These are phyloP conservation scores for Drosophila nr. perissopoda DNA, from an alignment of 2,888 invertebrate genomes.

Conservation along the genomic window DNA sequence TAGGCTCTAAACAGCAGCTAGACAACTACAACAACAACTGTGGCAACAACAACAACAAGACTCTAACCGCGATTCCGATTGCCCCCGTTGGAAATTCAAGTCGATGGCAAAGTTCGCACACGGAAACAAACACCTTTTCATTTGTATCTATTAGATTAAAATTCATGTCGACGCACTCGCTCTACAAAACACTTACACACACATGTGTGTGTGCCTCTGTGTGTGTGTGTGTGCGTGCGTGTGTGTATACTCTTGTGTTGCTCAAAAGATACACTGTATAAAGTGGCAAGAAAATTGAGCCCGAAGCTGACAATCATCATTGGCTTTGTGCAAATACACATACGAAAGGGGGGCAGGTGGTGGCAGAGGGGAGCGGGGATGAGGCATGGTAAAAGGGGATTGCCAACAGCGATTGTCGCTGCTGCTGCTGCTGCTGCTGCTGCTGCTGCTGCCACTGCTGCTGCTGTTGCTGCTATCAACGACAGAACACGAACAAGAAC, in stretches of 20 bases:
- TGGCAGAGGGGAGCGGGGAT: not conserved
- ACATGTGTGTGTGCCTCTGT: conserved; percentile 5
- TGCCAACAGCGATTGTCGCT: conserved; percentile 41
- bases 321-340: conserved; percentile 67
- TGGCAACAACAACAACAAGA: conserved; percentile 2
- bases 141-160: conserved; percentile 85
- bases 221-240: not conserved
- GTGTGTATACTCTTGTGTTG: conserved; percentile 14
- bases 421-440: conserved; percentile 31
- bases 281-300: conserved; percentile 65
- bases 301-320: conserved; percentile 75
- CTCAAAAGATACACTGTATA: conserved; percentile 46
- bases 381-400: conserved; percentile 18
- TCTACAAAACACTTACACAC: conserved; percentile 14
- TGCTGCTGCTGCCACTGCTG: conserved; percentile 22
- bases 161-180: conserved; percentile 80
- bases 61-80: conserved; percentile 46
- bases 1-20: conserved; percentile 9
- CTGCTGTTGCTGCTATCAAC: conserved; percentile 52
- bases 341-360: not conserved
- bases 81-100: conserved; percentile 39
- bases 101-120: conserved; percentile 64
- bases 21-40: not conserved
- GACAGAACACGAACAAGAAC: conserved; percentile 63
- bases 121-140: conserved; percentile 81